phyloP scores from a whole-genome alignment of 2,888 invertebrate species.

The Leucania comma region DNA sequence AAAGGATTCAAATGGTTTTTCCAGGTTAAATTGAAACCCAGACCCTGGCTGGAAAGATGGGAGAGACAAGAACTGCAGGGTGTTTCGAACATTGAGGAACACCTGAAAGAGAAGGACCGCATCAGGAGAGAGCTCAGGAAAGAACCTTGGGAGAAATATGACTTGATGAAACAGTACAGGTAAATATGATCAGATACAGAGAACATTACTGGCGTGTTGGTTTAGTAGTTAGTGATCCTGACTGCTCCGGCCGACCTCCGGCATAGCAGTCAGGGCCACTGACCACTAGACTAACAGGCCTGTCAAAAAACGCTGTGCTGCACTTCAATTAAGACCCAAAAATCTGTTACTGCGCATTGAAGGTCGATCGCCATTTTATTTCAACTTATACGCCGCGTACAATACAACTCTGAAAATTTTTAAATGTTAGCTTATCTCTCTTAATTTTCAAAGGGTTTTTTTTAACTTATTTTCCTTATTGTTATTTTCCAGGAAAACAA shows the following conservation, averaged over 20 bases:
- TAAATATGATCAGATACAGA: conserved; percentile 65
- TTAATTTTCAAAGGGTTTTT: neutral
- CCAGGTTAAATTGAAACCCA: conserved; percentile 93
- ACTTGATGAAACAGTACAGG: conserved; percentile 98
- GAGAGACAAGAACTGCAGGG: conserved; percentile 95
- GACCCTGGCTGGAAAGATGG: conserved; percentile 98
- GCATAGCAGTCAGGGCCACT: no score
- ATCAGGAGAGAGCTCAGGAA: conserved; percentile 90
- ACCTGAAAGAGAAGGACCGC: conserved; percentile 88
- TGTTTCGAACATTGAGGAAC: conserved; percentile 91
- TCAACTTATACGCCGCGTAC: no score
- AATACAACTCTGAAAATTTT: no score
- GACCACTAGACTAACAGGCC: no score
- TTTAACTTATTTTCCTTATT: neutral
- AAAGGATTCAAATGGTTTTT: conserved; percentile 28
- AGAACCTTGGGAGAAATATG: conserved; percentile 97
- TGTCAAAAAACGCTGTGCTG: no score
- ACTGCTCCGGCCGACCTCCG: no score
- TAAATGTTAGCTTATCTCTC: no score
- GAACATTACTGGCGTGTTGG: no score
- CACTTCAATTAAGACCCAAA: no score
- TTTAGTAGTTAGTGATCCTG: no score
- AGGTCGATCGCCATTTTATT: no score
- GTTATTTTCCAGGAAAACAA: conserved; percentile 91
- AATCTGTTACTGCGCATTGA: no score